phyloP scores from a whole-genome alignment of 2,113 vertebrate genomes.

The Coryphaenoides rupestris region DNA sequence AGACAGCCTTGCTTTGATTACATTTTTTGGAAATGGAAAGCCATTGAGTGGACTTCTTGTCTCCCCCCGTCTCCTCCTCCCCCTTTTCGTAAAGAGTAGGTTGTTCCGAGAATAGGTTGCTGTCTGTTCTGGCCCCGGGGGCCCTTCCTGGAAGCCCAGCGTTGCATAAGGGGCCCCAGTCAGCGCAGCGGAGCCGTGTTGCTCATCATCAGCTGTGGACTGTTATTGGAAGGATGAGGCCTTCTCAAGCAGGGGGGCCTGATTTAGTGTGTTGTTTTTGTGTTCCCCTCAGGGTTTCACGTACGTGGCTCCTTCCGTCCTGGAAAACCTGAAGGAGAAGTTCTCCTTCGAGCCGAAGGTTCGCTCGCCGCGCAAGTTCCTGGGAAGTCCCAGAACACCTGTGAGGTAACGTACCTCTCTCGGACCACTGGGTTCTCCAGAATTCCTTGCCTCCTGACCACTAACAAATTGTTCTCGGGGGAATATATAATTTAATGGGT shows the following conservation, averaged over 20 bases:
- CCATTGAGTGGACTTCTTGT: constrained; percentile 12
- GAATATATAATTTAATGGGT: too few relatives aligned
- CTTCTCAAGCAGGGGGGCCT: not conserved
- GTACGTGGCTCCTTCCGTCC: constrained; percentile 97
- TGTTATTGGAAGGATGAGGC: constrained; percentile 38
- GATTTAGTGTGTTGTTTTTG: constrained; percentile 27
- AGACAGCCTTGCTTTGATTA: too few relatives aligned
- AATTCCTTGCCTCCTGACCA: too few relatives aligned
- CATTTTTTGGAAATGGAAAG: too few relatives aligned
- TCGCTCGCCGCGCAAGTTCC: constrained; percentile 93
- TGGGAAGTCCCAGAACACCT: constrained; percentile 93
- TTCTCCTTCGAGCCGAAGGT: constrained; percentile 98
- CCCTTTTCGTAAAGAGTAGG: constrained; percentile 24
- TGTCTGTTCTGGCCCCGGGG: constrained; percentile 52
- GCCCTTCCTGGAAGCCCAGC: constrained; percentile 59
- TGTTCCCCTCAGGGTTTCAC: constrained; percentile 86
- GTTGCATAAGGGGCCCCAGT: constrained; percentile 54
- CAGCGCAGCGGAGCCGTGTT: constrained; percentile 53
- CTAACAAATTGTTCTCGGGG: too few relatives aligned
- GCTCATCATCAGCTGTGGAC: constrained; percentile 57
- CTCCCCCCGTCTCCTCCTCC: not conserved
- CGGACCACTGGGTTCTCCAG: not conserved
- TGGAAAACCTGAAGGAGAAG: constrained; percentile 97
- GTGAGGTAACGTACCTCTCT: constrained; percentile 80
- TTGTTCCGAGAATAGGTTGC: constrained; percentile 62